Percentiles rank a stretch among this genome's conserved stretches.
phyloP scores from a whole-genome alignment of 2,113 vertebrate species.

The Argyrosomus japonicus region DNA sequence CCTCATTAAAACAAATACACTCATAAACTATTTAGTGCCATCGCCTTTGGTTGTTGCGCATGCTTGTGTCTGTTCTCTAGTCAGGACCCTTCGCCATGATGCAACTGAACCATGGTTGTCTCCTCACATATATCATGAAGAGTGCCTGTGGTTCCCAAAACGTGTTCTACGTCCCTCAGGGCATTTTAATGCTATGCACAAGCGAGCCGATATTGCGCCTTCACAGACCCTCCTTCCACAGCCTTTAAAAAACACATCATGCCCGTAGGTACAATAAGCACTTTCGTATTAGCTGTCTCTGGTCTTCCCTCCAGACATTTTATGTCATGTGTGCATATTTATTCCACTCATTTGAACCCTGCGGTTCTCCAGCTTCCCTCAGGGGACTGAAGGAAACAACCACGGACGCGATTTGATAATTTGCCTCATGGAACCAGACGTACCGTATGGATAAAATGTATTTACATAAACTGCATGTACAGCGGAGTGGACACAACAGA shows the following conservation, averaged over 20 bases:
- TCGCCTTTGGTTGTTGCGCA: conserved; percentile 23
- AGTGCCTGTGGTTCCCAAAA: conserved; percentile 44
- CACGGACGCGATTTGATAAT: conserved; percentile 26
- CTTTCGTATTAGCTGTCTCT: conserved; percentile 46
- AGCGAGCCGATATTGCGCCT: conserved; percentile 18
- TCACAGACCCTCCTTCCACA: conserved; percentile 17
- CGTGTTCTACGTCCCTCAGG: conserved; percentile 36
- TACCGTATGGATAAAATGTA: conserved; percentile 2
- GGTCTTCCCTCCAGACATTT: conserved; percentile 63
- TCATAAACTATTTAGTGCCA: conserved; percentile 21
- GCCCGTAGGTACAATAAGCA: conserved; percentile 50
- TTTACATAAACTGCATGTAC: conserved; percentile 27
- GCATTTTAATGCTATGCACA: conserved; percentile 44
- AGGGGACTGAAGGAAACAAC: conserved; percentile 20
- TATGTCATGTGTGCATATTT: conserved; percentile 56
- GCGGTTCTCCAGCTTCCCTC: conserved; percentile 34
- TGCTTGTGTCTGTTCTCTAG: not conserved
- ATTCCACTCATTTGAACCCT: conserved; percentile 59
- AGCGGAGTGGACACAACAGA: not conserved
- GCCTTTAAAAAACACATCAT: conserved; percentile 51
- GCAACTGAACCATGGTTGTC: conserved; percentile 47
- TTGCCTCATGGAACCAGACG: not conserved
- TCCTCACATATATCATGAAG: conserved; percentile 44
- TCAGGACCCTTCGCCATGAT: not conserved
- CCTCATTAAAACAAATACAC: conserved; percentile 5